Evolutionary conservation across 2,888 invertebrate species (phyloP), one percentile per base, ranked within the genome.

Genomic region (Tipula confusa): DNA sequence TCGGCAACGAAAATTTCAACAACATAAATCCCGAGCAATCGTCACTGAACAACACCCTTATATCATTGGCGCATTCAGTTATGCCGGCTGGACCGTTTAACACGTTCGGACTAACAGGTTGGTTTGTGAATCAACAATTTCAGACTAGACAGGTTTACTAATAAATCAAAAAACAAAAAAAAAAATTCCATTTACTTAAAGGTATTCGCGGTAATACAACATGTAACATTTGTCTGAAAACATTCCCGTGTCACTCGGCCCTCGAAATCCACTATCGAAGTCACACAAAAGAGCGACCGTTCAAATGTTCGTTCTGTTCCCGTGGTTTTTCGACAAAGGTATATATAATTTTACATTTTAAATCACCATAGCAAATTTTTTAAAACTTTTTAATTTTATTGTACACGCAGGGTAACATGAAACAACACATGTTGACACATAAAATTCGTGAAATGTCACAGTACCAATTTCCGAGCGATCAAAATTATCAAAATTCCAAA

Each of bases 171-270:
- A n/a, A n/a, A n/a, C n/a, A n/a, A n/a, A n/a, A n/a, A n/a, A n/a
- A n/a, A n/a, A n/a, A 64, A 64, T 11, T 15, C 0, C 1, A 64
- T 2, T 64, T 24, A 83, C 36, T 81, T 83, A 82, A 85, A 93
- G 91, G 93, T 94, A 95, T 95, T 91, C 94, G 97, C 89, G 97
- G 97, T 92, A 97, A 96, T 87, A 89, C 89, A 86, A 98, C 98
- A 88, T 98, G 98, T 93, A 96, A 96, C 92, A 95, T 98, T 91
- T 99, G 98, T 93, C 97, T 96, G 93, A 99, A 98, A 93, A 98
- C 98, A 88, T 98, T 99, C 92, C 98, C 98, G 88, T 99, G 98
- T 93, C 94, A 98, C 91, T 98, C 98, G 87, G 98, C 98, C 86
- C 92, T 99, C 88, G 97, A 98, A 92, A 98, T 98, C 89, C 97